A percentile compares a stretch with the other conserved stretches of the same genome.
Evolutionary conservation across 2,113 vertebrate species (phyloP).

Genomic region (Riparia riparia): DNA sequence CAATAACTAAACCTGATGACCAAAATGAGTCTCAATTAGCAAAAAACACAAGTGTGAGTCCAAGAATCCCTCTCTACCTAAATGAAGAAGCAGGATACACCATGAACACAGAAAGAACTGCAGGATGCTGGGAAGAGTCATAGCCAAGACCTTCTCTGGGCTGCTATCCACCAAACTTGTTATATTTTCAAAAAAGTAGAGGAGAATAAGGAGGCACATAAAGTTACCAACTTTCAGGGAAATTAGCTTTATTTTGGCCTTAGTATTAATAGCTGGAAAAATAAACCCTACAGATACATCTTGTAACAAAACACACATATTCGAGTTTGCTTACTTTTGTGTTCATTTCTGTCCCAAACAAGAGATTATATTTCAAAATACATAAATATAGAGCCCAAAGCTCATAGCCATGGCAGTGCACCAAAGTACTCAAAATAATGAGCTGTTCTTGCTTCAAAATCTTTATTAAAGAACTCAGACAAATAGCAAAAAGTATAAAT

Average conservation of each 20-base stretch:
- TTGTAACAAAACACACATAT: background rate
- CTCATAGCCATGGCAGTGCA: background rate
- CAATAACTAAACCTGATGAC: background rate
- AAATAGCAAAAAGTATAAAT: background rate
- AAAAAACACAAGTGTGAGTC: background rate
- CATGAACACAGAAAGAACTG: background rate
- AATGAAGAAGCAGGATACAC: background rate
- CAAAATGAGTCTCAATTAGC: background rate
- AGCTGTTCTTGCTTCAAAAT: background rate
- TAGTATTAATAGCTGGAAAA: background rate
- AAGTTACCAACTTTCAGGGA: background rate
- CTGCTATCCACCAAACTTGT: background rate
- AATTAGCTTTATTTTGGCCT: background rate
- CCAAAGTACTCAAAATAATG: background rate
- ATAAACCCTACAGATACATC: background rate
- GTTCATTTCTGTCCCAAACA: background rate
- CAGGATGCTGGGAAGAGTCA: background rate
- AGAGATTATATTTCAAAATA: background rate
- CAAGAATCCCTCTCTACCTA: background rate
- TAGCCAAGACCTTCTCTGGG: background rate
- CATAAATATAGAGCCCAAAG: background rate
- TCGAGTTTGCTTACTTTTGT: background rate
- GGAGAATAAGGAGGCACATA: background rate
- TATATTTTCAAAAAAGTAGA: background rate
- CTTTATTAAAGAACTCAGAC: background rate